Conservation (phyloP, 2,797 vertebrate genomes). For the Iguana delicatissima region DNA sequence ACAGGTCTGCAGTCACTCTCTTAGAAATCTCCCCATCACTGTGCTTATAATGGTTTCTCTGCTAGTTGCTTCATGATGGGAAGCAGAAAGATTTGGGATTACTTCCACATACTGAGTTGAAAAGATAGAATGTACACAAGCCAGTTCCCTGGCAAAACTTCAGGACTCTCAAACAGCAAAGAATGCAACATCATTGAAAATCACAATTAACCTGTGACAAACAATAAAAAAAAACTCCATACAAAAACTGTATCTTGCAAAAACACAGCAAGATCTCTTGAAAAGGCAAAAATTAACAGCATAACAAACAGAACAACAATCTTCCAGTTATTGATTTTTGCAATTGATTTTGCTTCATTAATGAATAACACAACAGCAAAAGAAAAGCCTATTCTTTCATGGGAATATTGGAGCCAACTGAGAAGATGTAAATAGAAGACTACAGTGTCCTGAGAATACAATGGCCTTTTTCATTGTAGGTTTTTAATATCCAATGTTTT, state of each 20-base stretch:
- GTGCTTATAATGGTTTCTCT: background rate
- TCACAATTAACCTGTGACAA: background rate
- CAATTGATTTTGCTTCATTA: background rate
- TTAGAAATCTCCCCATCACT: background rate
- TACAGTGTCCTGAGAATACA: background rate
- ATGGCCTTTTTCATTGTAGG: background rate
- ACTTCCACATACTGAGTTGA: background rate
- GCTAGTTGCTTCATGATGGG: background rate
- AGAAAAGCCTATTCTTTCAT: background rate
- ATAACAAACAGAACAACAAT: background rate
- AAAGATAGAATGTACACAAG: background rate
- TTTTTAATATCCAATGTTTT: background rate
- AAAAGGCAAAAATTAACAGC: background rate
- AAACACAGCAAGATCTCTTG: background rate
- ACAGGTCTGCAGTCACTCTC: background rate
- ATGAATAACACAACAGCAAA: background rate
- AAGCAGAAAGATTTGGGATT: background rate
- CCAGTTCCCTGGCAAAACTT: background rate
- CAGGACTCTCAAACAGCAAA: background rate
- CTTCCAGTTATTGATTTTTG: background rate
- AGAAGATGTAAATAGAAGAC: background rate
- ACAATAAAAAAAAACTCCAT: background rate
- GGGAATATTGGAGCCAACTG: background rate
- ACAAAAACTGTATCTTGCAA: background rate
- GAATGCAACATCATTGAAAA: background rate